Conservation (phyloP, 2,113 vertebrate genomes). For the Mohoua ochrocephala region DNA sequence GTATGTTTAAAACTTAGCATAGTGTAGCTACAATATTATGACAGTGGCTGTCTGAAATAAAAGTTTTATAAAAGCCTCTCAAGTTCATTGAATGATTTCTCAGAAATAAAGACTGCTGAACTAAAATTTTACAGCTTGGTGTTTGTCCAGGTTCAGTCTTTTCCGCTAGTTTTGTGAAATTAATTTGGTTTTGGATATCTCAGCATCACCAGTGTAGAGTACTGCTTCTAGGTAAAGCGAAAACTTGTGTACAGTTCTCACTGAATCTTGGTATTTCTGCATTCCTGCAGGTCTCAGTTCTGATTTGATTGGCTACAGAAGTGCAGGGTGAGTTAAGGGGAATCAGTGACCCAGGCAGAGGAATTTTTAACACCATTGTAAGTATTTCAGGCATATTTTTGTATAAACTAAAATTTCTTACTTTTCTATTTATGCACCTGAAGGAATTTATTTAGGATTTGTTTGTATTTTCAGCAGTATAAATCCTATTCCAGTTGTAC, state of each 20-base stretch:
- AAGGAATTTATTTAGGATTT: not conserved
- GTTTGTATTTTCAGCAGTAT: not conserved
- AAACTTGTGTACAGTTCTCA: not conserved
- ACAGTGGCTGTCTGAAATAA: slow-evolving; percentile 31
- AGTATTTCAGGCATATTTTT: not conserved
- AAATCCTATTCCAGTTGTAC: not conserved
- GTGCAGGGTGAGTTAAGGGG: not conserved
- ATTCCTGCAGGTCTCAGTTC: not conserved
- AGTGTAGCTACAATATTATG: slow-evolving; percentile 43
- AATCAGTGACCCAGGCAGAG: not conserved
- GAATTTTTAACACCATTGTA: not conserved
- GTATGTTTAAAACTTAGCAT: slow-evolving; percentile 9
- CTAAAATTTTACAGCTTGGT: not conserved
- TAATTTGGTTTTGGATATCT: not conserved
- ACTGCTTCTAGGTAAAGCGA: not conserved
- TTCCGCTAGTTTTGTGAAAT: not conserved
- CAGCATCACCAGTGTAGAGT: not conserved
- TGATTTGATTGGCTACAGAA: not conserved
- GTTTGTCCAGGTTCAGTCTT: not conserved
- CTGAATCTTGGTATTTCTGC: not conserved
- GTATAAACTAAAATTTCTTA: not conserved
- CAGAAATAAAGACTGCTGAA: not conserved
- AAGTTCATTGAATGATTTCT: not conserved
- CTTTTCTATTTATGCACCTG: not conserved
- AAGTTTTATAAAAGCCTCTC: not conserved